These are phyloP conservation scores for Gasterosteus nipponicus DNA, from an alignment of 2,113 vertebrate species.

Conservation along the genomic window DNA sequence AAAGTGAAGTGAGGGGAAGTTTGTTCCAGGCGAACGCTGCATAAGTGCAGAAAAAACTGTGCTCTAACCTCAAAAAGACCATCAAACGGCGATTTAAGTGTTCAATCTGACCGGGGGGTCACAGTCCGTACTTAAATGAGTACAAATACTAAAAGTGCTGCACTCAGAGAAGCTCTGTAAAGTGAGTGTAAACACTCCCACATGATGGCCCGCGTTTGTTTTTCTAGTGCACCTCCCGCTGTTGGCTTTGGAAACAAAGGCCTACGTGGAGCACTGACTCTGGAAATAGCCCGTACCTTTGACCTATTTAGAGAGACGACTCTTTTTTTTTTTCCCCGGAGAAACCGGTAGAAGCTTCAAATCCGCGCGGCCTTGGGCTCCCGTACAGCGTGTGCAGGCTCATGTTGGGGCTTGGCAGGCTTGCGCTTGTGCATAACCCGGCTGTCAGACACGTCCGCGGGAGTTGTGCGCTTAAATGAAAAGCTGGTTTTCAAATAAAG, in stretches of 20 bases:
- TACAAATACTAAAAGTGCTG: constrained; percentile 18
- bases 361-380: constrained; percentile 11
- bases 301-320: constrained; percentile 39
- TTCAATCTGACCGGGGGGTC: constrained; percentile 27
- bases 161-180: constrained; percentile 35
- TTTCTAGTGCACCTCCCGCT: constrained; percentile 36
- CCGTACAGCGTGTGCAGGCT: constrained; percentile 10
- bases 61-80: constrained; percentile 5
- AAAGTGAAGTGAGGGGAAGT: neutral
- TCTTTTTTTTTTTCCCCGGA: neutral
- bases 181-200: constrained; percentile 35
- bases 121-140: constrained; percentile 27
- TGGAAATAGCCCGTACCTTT: constrained; percentile 51
- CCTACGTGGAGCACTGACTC: neutral
- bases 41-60: neutral
- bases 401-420: constrained; percentile 11
- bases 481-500: constrained; percentile 16
- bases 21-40: neutral
- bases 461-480: constrained; percentile 10
- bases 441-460: constrained; percentile 8
- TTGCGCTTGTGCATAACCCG: neutral
- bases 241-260: constrained; percentile 44
- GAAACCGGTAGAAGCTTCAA: constrained; percentile 3
- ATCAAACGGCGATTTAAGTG: constrained; percentile 22
- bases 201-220: constrained; percentile 37